phyloP scores from a whole-genome alignment of 2,797 vertebrate genomes.

The Brachyrhaphis roseni region DNA sequence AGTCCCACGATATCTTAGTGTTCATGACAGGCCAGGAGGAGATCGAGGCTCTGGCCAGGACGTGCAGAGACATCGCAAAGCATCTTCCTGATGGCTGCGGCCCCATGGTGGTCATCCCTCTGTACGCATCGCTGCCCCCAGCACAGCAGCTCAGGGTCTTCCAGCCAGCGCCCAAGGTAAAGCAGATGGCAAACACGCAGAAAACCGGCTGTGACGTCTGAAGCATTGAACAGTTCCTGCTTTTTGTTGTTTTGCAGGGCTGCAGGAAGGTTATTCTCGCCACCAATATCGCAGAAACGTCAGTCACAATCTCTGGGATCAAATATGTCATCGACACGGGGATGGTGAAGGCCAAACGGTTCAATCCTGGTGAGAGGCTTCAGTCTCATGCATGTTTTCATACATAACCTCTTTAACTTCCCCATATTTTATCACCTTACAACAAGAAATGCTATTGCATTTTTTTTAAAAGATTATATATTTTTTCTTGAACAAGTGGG shows the following conservation, averaged over 20 bases:
- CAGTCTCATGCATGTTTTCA: neutral
- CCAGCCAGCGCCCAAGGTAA: slow-evolving; percentile 89
- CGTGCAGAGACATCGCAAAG: slow-evolving; percentile 91
- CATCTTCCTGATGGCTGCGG: slow-evolving; percentile 89
- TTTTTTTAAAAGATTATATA: no score
- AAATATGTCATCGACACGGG: slow-evolving; percentile 96
- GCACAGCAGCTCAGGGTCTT: slow-evolving; percentile 93
- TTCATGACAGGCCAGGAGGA: slow-evolving; percentile 99
- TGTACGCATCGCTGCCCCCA: slow-evolving; percentile 94
- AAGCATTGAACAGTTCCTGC: neutral
- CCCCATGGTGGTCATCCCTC: slow-evolving; percentile 86
- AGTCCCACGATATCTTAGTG: slow-evolving; percentile 92
- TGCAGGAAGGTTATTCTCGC: slow-evolving; percentile 95
- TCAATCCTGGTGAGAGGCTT: slow-evolving; percentile 88
- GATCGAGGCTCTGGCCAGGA: slow-evolving; percentile 95
- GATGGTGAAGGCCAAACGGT: slow-evolving; percentile 98
- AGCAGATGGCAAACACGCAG: neutral
- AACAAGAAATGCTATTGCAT: neutral
- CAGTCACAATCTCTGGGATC: slow-evolving; percentile 95
- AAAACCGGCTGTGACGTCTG: neutral
- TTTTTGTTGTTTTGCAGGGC: slow-evolving; percentile 75
- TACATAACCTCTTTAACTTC: no score
- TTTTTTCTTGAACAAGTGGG: neutral
- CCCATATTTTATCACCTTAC: neutral
- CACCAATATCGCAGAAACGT: slow-evolving; percentile 98